Evolutionary conservation across 2,888 invertebrate species (phyloP).

Genomic region (Cheilosia scutellata): DNA sequence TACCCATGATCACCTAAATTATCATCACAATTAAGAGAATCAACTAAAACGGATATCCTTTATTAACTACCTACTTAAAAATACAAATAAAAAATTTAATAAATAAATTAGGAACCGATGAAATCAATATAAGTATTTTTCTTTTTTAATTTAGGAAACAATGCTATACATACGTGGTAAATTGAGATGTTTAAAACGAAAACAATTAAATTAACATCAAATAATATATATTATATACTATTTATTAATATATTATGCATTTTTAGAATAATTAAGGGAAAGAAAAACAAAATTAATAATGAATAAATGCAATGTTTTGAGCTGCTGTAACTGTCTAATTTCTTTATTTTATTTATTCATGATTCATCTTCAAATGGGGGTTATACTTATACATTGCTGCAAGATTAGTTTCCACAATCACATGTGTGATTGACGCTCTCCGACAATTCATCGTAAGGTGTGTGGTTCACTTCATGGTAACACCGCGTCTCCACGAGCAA

Average conservation of each 20-base stretch:
- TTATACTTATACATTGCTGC: too few relatives aligned
- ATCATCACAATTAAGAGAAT: slow-evolving; percentile 47
- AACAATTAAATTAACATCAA: slow-evolving; percentile 66
- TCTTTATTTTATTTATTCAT: slow-evolving; percentile 14
- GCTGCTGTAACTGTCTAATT: slow-evolving; percentile 68
- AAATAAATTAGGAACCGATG: slow-evolving; percentile 51
- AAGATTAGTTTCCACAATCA: too few relatives aligned
- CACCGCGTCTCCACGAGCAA: too few relatives aligned
- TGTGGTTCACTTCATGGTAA: too few relatives aligned
- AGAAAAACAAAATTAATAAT: slow-evolving; percentile 39
- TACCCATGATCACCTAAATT: slow-evolving; percentile 32
- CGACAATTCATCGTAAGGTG: too few relatives aligned
- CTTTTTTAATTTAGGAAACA: slow-evolving; percentile 42
- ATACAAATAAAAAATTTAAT: slow-evolving; percentile 8
- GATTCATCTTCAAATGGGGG: too few relatives aligned
- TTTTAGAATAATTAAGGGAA: slow-evolving; percentile 71
- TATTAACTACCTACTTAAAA: slow-evolving; percentile 34
- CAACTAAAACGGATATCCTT: slow-evolving; percentile 34
- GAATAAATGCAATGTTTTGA: slow-evolving; percentile 75
- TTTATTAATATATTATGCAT: slow-evolving; percentile 76
- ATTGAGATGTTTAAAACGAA: slow-evolving; percentile 36
- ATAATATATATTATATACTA: slow-evolving; percentile 73
- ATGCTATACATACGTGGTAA: slow-evolving; percentile 44
- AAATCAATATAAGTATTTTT: slow-evolving; percentile 46
- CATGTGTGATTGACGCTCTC: too few relatives aligned